Conservation (phyloP, 1,140 invertebrate species). For the Argopecten irradians region DNA sequence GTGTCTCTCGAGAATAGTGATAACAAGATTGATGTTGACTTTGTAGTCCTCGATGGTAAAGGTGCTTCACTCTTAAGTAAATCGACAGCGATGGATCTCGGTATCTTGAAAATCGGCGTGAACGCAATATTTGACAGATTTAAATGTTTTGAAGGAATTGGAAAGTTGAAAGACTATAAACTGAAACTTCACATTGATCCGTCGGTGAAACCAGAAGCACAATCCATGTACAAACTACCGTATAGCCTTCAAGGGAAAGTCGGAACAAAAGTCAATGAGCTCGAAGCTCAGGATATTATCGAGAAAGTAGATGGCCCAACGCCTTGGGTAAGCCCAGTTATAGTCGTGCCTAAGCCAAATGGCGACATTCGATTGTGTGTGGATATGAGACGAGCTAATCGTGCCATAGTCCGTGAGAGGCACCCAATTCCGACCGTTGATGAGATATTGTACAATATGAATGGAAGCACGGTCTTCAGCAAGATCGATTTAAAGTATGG, state of each 20-base stretch:
- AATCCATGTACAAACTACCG: constrained; percentile 27
- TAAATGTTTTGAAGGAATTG: constrained; percentile 34
- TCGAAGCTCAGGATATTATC: constrained; percentile 60
- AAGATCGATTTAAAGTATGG: constrained; percentile 60
- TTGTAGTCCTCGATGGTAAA: no score
- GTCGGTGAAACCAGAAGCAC: constrained; percentile 27
- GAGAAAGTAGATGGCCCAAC: constrained; percentile 65
- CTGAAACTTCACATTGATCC: constrained; percentile 36
- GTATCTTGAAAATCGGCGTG: no score
- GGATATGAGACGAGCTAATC: constrained; percentile 61
- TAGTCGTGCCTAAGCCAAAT: constrained; percentile 57
- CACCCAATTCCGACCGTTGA: constrained; percentile 64
- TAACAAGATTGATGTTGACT: no score
- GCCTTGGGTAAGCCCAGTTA: constrained; percentile 65
- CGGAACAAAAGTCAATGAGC: constrained; percentile 43
- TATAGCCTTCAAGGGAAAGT: constrained; percentile 48
- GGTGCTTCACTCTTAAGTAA: no score
- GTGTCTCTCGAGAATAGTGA: no score
- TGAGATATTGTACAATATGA: constrained; percentile 58
- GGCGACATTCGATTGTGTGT: constrained; percentile 60
- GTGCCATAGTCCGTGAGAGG: constrained; percentile 57
- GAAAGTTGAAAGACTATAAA: constrained; percentile 36
- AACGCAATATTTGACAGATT: no score
- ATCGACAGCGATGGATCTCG: no score
- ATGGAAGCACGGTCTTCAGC: constrained; percentile 55